phyloP scores from a whole-genome alignment of 1,140 invertebrate genomes.

The Choristoneura fumiferana region DNA sequence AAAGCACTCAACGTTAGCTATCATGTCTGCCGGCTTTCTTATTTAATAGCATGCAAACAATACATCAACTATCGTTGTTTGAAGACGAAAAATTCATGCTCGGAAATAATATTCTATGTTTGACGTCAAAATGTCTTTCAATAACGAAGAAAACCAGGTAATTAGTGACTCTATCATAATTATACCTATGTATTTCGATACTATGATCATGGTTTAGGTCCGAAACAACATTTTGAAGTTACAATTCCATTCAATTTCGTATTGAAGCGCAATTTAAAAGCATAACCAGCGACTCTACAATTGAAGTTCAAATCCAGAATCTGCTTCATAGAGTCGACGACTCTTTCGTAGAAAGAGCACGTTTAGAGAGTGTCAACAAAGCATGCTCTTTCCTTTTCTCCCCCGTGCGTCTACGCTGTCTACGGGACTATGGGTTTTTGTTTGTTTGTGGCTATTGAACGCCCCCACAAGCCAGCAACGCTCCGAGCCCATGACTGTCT shows the following conservation, averaged over 20 bases:
- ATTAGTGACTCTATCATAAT: too few relatives aligned
- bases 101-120: not conserved
- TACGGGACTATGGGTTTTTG: constrained; percentile 40
- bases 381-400: constrained; percentile 60
- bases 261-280: not conserved
- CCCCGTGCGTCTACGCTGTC: constrained; percentile 44
- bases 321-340: constrained; percentile 31
- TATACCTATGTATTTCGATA: too few relatives aligned
- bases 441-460: constrained; percentile 35
- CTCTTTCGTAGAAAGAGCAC: constrained; percentile 30
- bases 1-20: constrained; percentile 4
- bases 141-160: too few relatives aligned
- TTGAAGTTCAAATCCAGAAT: constrained; percentile 23
- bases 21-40: constrained; percentile 1
- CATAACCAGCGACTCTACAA: constrained; percentile 1
- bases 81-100: not conserved
- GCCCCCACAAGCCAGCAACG: constrained; percentile 6
- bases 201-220: too few relatives aligned
- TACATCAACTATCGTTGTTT: not conserved
- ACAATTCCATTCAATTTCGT: not conserved
- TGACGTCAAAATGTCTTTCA: too few relatives aligned
- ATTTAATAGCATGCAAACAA: constrained; percentile 8
- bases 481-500: not conserved
- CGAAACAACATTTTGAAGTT: too few relatives aligned
- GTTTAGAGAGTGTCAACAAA: constrained; percentile 63